A percentile compares a stretch with the other conserved stretches of the same genome.
Evolutionary conservation across 2,113 vertebrate genomes (phyloP).

Genomic region (Phalacrocorax brasilianus): DNA sequence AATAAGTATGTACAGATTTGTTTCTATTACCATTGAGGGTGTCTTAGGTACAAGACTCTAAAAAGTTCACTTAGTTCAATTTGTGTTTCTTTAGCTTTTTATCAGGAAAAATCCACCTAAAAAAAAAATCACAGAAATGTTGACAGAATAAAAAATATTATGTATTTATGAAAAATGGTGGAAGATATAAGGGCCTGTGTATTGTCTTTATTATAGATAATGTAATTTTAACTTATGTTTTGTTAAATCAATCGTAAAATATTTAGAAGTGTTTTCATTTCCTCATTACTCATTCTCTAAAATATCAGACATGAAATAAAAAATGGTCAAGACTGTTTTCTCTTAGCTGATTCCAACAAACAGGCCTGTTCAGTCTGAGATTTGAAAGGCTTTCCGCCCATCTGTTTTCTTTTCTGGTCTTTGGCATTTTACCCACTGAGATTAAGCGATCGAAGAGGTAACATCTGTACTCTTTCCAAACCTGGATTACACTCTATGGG

Average conservation of each 20-base stretch:
- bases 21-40: background rate
- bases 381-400: slow-evolving; percentile 5
- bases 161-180: background rate
- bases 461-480: slow-evolving; percentile 34
- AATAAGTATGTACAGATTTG: background rate
- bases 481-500: background rate
- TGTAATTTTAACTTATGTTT: background rate
- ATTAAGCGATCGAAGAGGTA: slow-evolving; percentile 33
- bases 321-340: background rate
- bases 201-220: background rate
- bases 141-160: background rate
- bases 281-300: background rate
- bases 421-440: slow-evolving; percentile 8
- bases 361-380: slow-evolving; percentile 1
- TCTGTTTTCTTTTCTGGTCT: slow-evolving; percentile 40
- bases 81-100: background rate
- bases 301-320: background rate
- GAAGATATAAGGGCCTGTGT: background rate
- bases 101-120: background rate
- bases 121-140: background rate
- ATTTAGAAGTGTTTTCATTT: background rate
- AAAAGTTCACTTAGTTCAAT: background rate
- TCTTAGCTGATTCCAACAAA: slow-evolving; percentile 15
- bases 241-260: background rate
- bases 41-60: background rate